These are phyloP conservation scores for Dreissena rostriformis DNA, from an alignment of 1,140 invertebrate species.

Conservation along the genomic window DNA sequence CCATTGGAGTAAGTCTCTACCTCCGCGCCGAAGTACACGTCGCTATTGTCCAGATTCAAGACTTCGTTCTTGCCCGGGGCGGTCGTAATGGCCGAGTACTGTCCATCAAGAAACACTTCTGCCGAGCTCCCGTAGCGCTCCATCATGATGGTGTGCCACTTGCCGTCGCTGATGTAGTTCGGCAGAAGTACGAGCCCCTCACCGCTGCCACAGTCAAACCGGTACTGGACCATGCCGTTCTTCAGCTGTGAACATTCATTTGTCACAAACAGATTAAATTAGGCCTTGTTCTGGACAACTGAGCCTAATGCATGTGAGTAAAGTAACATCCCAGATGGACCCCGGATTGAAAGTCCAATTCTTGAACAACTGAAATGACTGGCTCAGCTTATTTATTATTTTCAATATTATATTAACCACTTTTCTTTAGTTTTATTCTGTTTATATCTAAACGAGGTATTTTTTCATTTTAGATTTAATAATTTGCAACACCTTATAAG, in stretches of 20 bases:
- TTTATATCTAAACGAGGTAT: too few species aligned
- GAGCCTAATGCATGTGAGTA: too few species aligned
- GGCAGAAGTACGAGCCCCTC: conserved; percentile 91
- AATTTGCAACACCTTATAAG: too few species aligned
- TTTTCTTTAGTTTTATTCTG: too few species aligned
- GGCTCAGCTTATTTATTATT: too few species aligned
- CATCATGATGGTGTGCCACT: conserved; percentile 93
- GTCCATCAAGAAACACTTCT: conserved; percentile 90
- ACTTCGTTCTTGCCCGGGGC: conserved; percentile 92
- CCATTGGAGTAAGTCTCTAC: conserved; percentile 86
- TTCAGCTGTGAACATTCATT: conserved; percentile 83
- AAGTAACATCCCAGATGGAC: too few species aligned
- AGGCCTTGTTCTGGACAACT: too few species aligned
- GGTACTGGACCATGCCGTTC: conserved; percentile 92
- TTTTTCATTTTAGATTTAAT: too few species aligned
- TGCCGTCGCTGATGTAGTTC: conserved; percentile 91
- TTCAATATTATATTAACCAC: too few species aligned
- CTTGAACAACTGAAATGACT: too few species aligned
- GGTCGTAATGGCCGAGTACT: conserved; percentile 88
- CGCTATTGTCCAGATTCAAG: conserved; percentile 92
- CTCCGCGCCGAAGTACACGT: conserved; percentile 93
- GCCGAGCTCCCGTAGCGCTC: conserved; percentile 88
- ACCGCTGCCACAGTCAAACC: conserved; percentile 95
- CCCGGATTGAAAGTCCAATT: too few species aligned
- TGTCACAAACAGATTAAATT: too few species aligned